phyloP scores from a whole-genome alignment of 1,140 invertebrate genomes.

The Papilio polytes region DNA sequence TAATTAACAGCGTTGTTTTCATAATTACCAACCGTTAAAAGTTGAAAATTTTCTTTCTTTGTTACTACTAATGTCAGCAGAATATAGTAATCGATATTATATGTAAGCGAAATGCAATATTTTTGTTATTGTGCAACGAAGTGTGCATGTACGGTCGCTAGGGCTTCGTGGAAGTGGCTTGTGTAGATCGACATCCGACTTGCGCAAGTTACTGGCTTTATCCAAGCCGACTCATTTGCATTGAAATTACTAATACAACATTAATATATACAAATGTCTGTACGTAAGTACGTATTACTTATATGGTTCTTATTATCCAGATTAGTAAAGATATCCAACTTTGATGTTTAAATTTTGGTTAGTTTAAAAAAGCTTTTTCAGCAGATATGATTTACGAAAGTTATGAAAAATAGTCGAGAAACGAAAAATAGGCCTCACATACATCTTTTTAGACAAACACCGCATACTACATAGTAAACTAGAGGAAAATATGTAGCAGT shows the following conservation, averaged over 20 bases:
- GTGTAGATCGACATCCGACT: constrained; percentile 60
- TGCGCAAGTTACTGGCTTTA: constrained; percentile 57
- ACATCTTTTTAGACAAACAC: too few species aligned
- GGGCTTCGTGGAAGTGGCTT: constrained; percentile 61
- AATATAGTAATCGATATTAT: neutral
- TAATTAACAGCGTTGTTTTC: neutral
- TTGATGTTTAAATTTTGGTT: neutral
- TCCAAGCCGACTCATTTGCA: neutral
- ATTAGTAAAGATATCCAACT: neutral
- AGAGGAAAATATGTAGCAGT: too few species aligned
- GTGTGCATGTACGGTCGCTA: constrained; percentile 37
- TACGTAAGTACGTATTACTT: neutral
- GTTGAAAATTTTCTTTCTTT: neutral
- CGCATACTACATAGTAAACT: too few species aligned
- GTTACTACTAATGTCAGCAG: neutral
- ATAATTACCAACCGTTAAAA: neutral
- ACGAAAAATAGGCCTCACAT: too few species aligned
- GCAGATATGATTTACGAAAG: neutral
- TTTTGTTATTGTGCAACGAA: constrained; percentile 45
- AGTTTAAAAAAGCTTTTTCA: neutral
- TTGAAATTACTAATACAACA: neutral
- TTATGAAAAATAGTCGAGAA: neutral
- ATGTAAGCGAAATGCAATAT: constrained; percentile 12
- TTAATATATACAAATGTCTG: neutral
- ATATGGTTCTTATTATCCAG: neutral